These are phyloP conservation scores for Achatina immaculata DNA, from an alignment of 1,140 invertebrate species.

Conservation along the genomic window DNA sequence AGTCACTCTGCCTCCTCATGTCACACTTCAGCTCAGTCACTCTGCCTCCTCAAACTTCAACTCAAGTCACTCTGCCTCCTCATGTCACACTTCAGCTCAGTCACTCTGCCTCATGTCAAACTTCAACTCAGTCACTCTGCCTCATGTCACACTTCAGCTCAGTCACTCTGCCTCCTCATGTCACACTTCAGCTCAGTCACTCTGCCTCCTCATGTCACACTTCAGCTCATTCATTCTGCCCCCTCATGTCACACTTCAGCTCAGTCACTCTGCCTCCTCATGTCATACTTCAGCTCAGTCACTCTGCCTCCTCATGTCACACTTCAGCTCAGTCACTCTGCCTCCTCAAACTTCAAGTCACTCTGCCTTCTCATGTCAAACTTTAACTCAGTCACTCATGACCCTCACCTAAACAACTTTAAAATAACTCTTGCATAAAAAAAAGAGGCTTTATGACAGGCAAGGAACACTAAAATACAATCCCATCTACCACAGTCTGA, in stretches of 20 bases:
- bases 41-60: conserved; percentile 3
- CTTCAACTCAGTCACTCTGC: too few species aligned
- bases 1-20: conserved; percentile 8
- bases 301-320: background rate
- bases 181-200: background rate
- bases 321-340: background rate
- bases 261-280: conserved; percentile 5
- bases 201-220: background rate
- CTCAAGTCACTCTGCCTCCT: background rate
- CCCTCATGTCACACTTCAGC: background rate
- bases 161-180: background rate
- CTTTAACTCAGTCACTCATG: too few species aligned
- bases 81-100: background rate
- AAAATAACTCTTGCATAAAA: too few species aligned
- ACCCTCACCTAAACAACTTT: too few species aligned
- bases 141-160: too few species aligned
- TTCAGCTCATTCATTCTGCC: conserved; percentile 13
- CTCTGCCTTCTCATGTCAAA: too few species aligned
- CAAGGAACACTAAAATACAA: too few species aligned
- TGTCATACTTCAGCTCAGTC: background rate
- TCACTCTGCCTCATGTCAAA: too few species aligned
- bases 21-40: conserved; percentile 6
- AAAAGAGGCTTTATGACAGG: too few species aligned
- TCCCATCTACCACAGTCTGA: too few species aligned
- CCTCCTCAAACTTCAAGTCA: background rate